phyloP scores from a whole-genome alignment of 1,140 invertebrate species.

The Eulimnadia texana region DNA sequence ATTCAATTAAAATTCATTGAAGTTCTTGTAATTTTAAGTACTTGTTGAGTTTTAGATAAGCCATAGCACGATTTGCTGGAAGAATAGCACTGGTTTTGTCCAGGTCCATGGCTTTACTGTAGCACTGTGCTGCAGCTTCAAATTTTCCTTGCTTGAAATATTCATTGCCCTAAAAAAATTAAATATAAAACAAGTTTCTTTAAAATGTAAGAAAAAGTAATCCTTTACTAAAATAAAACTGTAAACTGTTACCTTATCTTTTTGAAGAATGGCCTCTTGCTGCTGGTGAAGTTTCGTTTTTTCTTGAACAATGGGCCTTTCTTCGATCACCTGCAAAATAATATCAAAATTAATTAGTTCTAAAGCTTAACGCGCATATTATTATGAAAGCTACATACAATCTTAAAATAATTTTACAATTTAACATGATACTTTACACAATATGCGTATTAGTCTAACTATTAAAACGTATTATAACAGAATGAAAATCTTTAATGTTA shows the following conservation, averaged over 20 bases:
- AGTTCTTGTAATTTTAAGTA: constrained; percentile 30
- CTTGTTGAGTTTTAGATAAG: constrained; percentile 68
- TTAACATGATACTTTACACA: constrained; percentile 15
- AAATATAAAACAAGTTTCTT: not conserved
- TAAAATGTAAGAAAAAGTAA: not conserved
- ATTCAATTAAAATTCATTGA: not conserved
- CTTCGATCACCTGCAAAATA: constrained; percentile 31
- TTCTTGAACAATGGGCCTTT: too few species aligned
- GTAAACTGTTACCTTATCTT: constrained; percentile 42
- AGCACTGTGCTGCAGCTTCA: constrained; percentile 60
- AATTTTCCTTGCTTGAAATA: constrained; percentile 63
- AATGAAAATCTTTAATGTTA: too few species aligned
- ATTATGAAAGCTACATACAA: constrained; percentile 35
- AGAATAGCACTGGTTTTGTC: constrained; percentile 65
- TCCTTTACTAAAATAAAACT: not conserved
- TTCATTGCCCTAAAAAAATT: constrained; percentile 50
- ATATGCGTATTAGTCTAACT: not conserved
- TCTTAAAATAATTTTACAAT: constrained; percentile 54
- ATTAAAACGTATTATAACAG: constrained; percentile 21
- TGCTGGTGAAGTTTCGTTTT: constrained; percentile 30
- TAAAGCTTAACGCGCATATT: constrained; percentile 27
- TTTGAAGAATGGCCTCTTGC: constrained; percentile 40
- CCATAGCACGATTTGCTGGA: constrained; percentile 75
- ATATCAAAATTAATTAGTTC: constrained; percentile 29
- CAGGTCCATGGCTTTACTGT: constrained; percentile 57